phyloP scores from a whole-genome alignment of 2,797 vertebrate species.

The Trichosurus vulpecula region DNA sequence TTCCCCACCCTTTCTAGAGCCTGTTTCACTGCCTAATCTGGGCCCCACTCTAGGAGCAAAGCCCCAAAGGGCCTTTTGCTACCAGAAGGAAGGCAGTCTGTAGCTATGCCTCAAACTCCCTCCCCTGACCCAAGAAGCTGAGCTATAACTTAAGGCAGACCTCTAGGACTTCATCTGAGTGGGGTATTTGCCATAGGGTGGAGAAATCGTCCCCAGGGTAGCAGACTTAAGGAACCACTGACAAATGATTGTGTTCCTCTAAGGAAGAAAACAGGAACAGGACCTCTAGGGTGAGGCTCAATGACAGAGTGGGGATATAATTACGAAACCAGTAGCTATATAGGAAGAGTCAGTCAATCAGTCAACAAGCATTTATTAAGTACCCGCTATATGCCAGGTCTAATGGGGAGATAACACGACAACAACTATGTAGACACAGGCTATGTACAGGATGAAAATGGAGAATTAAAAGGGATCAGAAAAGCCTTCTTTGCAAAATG shows the following conservation, averaged over 20 bases:
- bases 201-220: background rate
- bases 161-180: background rate
- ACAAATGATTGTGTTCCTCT: background rate
- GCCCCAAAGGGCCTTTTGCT: background rate
- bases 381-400: background rate
- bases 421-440: background rate
- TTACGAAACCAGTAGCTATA: background rate
- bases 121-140: background rate
- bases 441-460: background rate
- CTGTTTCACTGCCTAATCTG: background rate
- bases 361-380: background rate
- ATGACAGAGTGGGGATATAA: background rate
- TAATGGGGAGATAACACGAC: background rate
- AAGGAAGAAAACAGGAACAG: background rate
- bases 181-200: background rate
- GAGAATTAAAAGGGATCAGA: background rate
- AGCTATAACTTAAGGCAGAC: background rate
- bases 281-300: background rate
- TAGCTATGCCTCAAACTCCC: background rate
- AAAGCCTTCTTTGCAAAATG: constrained; percentile 34
- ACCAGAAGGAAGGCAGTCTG: background rate
- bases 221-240: background rate
- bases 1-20: background rate
- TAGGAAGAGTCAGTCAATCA: background rate
- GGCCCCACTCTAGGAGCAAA: background rate